Evolutionary conservation across 23 tunicate genomes (phyloP).

Genomic region (Clavelina lepadiformis): DNA sequence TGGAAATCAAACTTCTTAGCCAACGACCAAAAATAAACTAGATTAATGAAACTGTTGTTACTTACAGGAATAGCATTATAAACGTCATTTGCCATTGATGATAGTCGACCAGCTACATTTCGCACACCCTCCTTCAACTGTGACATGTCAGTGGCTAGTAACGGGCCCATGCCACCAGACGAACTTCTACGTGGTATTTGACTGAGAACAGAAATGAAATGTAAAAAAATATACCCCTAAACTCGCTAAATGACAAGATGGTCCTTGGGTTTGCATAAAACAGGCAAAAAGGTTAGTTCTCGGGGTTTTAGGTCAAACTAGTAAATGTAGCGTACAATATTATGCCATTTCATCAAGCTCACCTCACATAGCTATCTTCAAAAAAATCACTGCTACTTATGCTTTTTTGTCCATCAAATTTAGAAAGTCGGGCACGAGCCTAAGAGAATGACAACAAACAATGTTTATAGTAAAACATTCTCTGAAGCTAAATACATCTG

Average conservation of each 20-base stretch:
- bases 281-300: too few relatives aligned
- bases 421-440: conserved; percentile 55
- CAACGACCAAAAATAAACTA: too few relatives aligned
- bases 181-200: conserved; percentile 1
- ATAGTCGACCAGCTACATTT: conserved; percentile 71
- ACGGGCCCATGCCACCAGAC: background rate
- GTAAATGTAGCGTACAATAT: too few relatives aligned
- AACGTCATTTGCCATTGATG: conserved; percentile 64
- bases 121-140: conserved; percentile 68
- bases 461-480: background rate
- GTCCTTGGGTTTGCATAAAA: too few relatives aligned
- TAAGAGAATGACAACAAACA: conserved; percentile 1
- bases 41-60: too few relatives aligned
- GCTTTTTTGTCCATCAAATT: conserved; percentile 40
- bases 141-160: conserved; percentile 53
- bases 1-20: too few relatives aligned
- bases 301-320: too few relatives aligned
- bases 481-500: background rate
- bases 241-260: too few relatives aligned
- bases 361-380: conserved; percentile 12
- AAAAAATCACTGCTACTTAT: conserved; percentile 59
- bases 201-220: too few relatives aligned
- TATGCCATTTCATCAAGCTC: too few relatives aligned
- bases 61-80: conserved; percentile 88
- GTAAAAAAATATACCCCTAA: too few relatives aligned